Base-by-base conservation (phyloP, 1,140 invertebrate species). In the Notospermus geniculatus region DNA sequence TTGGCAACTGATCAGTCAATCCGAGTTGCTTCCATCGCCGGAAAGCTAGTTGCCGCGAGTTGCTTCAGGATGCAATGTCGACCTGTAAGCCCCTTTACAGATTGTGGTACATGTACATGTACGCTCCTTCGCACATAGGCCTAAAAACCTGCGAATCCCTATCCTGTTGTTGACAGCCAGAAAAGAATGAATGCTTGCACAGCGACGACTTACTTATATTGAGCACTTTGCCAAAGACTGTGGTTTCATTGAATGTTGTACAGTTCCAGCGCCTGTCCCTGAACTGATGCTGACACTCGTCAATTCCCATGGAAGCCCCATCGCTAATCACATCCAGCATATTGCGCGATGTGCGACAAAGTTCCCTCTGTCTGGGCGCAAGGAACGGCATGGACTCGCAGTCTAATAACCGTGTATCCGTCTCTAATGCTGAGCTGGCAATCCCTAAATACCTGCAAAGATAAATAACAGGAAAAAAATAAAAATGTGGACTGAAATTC, bases 251-350 rank as follows among this genome's bases (percentile, higher is more conserved):
- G 60, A 71, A 75, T 2, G 74, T 80, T 36, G 77, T 70, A 79
- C 96, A 98, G 80, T 98, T 98, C 95, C 95, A 99, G 65, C 93
- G 84, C 66, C 94, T 85, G 79, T 92, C 89, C 65, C 89, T 86
- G 80, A 99, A 98, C 81, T 98, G 95, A 80, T 91, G 88, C 76
- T 98, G 91, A 80, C 96, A 98, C 80, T 98, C 95, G 17, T 86
- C 81, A 28, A 97, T 90, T 1, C 92, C 93, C 76, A 91, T 86
- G 72, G 89, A 90, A 56, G 92, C 91, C 39, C 93, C 94, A 70
- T 91, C 88, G 1, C 91, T 88, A 17, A 93, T 72, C 0, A 79
- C 72, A 57, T 74, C 69, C 13, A 77, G 59, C 41, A 76, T 71
- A 60, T 82, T 82, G 32, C 79, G 72, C 7, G 30, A 46, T 39